Conservation (phyloP, 2,113 vertebrate genomes). For the Propithecus coquereli region DNA sequence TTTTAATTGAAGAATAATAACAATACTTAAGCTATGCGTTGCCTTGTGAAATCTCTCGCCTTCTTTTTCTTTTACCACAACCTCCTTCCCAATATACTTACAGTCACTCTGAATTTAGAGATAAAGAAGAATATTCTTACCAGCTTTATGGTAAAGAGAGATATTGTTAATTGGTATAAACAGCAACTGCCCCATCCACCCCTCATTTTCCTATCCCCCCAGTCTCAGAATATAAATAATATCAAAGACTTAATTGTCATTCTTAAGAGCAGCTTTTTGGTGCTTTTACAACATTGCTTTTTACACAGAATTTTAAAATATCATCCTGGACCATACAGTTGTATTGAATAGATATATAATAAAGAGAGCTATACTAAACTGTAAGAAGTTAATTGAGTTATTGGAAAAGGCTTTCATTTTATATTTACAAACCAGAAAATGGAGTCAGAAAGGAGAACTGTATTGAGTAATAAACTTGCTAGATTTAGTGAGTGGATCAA, state of each 20-base stretch:
- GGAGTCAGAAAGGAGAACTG: neutral
- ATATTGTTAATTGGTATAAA: neutral
- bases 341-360: neutral
- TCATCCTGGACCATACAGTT: neutral
- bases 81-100: neutral
- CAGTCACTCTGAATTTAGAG: neutral
- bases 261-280: neutral
- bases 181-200: neutral
- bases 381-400: neutral
- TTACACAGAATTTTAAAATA: neutral
- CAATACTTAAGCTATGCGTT: neutral
- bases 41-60: neutral
- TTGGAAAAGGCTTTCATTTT: neutral
- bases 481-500: slow-evolving; percentile 20
- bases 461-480: neutral
- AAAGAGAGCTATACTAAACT: neutral
- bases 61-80: neutral
- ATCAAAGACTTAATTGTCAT: neutral
- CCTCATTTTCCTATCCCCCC: too few relatives aligned
- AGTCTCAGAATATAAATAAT: neutral
- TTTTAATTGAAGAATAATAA: neutral
- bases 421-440: slow-evolving; percentile 15
- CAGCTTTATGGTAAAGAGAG: neutral
- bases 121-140: neutral
- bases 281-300: neutral